Base-by-base conservation (phyloP, 2,888 invertebrate species). In the Rhamnusium bicolor region DNA sequence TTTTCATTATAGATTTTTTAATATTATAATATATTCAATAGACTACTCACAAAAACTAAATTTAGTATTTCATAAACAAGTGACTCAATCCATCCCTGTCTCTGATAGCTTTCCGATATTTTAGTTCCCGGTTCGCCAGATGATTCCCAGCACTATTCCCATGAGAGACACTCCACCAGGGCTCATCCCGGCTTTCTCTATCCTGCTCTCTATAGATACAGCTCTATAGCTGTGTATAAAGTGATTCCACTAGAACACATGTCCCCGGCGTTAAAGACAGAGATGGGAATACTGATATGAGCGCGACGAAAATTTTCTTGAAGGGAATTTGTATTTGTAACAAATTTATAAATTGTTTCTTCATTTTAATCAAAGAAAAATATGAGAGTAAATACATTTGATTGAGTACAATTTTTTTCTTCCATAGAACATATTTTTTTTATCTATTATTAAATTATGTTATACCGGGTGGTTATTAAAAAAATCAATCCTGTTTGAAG, bases 101-200 rank as follows among this genome's bases (percentile, higher is more conserved):
- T 72, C 77, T 80, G 81, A 82, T 83, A 81, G 84, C 83, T 83
- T 83, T 85, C 81, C 85, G 82, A 84, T 85, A 85, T 85, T 84
- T 84, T 81, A 82, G 82, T 83, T 81, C 82, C 83, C 83, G 81
- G 81, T 82, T 80, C 84, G 83, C 85, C 86, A 85, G 85, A 85
- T 85, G 85, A 85, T 86, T 84, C 83, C 84, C 82, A 81, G 76
- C 71, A 78, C 53, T 69, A 71, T 71, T 84, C 85, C 83, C 84
- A 14, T 46, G 83, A 80, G 84, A 76, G 74, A 78, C 74, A 71
- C 71, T 74, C 60, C 53, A 72, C 73, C 68, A 70, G 68, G 61
- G 73, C 69, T 75, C 72, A 73, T 75, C 73, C 73, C n/a, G 49
- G 63, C 51, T 67, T 69, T 40, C 68, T 71, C 63, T 60, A 71